Conservation (phyloP, 2,113 vertebrate species). For the Ictalurus punctatus region DNA sequence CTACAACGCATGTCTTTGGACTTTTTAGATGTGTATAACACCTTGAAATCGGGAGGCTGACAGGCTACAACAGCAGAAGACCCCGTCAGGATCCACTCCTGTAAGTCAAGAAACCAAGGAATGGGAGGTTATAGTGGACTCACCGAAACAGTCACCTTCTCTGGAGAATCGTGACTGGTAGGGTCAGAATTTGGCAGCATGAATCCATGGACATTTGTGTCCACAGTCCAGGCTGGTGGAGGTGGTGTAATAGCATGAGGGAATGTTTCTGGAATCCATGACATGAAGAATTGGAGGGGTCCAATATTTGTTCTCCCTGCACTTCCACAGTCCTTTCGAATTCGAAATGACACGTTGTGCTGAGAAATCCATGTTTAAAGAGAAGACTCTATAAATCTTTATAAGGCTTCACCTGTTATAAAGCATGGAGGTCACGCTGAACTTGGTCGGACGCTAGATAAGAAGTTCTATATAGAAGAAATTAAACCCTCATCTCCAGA, state of each 20-base stretch:
- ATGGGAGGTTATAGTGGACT: not conserved
- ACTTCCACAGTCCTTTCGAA: not conserved
- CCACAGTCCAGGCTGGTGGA: not conserved
- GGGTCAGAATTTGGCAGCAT: not conserved
- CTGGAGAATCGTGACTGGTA: not conserved
- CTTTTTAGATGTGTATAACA: not conserved
- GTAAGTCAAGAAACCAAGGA: not conserved
- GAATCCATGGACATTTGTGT: not conserved
- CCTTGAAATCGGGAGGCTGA: not conserved
- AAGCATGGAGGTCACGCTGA: not conserved
- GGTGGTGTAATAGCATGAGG: not conserved
- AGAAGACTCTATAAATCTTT: constrained; percentile 5
- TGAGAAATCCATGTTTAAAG: not conserved
- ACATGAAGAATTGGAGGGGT: not conserved
- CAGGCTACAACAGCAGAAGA: not conserved
- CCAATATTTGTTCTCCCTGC: not conserved
- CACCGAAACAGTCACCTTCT: not conserved
- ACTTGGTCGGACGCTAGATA: not conserved
- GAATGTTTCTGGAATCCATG: not conserved
- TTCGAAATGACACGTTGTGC: not conserved
- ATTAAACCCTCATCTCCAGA: constrained; percentile 1
- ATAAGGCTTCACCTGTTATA: not conserved
- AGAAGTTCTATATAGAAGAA: not conserved
- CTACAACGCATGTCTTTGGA: no score
- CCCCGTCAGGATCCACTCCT: not conserved